Evolutionary conservation across 2,888 invertebrate genomes (phyloP).

Genomic region (Matsumyia berberina): DNA sequence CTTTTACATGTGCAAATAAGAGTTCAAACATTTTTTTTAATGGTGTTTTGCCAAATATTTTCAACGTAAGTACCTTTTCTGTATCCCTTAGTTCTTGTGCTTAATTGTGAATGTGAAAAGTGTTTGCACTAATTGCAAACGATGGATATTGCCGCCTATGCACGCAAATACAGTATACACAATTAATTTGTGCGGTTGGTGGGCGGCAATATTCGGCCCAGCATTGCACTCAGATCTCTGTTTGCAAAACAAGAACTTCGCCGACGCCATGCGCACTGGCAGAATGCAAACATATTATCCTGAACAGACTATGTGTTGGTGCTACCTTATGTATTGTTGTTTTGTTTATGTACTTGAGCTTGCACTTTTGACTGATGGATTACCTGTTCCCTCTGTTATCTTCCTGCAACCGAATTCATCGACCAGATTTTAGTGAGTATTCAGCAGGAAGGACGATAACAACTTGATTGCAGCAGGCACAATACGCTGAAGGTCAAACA

Average conservation of each 20-base stretch:
- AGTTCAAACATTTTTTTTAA: too few species aligned
- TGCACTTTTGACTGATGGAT: conserved; percentile 2
- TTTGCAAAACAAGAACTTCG: conserved; percentile 4
- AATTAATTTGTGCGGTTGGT: background rate
- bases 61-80: too few species aligned
- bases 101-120: too few species aligned
- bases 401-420: background rate
- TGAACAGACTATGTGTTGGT: background rate
- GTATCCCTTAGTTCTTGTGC: too few species aligned
- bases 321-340: background rate
- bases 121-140: too few species aligned
- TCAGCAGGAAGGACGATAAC: background rate
- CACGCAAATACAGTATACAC: background rate
- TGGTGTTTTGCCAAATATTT: too few species aligned
- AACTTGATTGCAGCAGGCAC: background rate
- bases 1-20: too few species aligned
- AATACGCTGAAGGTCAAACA: background rate
- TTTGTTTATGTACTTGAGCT: background rate
- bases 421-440: conserved; percentile 7
- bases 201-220: background rate
- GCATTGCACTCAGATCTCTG: background rate
- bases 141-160: too few species aligned
- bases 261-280: conserved; percentile 18
- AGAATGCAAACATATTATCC: background rate
- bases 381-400: background rate